phyloP scores from a whole-genome alignment of 2,797 vertebrate genomes.

The Sebastes taczanowskii region DNA sequence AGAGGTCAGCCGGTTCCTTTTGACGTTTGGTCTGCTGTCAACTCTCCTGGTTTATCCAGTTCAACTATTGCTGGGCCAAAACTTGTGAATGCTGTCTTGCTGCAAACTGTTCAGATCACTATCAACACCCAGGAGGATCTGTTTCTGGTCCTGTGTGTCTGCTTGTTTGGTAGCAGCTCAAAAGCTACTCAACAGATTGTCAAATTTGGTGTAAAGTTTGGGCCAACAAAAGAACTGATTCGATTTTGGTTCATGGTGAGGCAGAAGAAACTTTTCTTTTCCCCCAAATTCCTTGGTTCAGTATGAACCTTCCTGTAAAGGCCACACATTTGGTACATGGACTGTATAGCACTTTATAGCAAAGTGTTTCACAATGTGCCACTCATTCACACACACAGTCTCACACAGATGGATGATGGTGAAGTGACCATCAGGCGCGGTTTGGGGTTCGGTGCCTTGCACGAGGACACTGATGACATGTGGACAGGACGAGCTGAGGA shows the following conservation, averaged over 20 bases:
- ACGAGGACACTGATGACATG: not conserved
- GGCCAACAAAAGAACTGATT: not conserved
- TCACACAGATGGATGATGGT: not conserved
- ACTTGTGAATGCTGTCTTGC: slow-evolving; percentile 1
- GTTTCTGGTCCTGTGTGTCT: not conserved
- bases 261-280: not conserved
- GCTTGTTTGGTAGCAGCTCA: not conserved
- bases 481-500: not conserved
- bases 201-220: not conserved
- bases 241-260: not conserved
- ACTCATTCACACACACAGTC: not conserved
- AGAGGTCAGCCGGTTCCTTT: slow-evolving; percentile 52
- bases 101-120: not conserved
- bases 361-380: not conserved
- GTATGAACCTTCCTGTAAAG: not conserved
- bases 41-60: slow-evolving; percentile 5
- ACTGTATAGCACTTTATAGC: not conserved
- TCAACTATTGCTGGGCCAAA: slow-evolving; percentile 7
- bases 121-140: not conserved
- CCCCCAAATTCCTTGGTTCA: not conserved
- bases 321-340: not conserved
- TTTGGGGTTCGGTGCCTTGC: not conserved
- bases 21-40: slow-evolving; percentile 31
- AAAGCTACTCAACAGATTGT: not conserved
- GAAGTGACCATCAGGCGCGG: too few species aligned